These are phyloP conservation scores for Asarcornis scutulata DNA, from an alignment of 2,113 vertebrate genomes.

Conservation along the genomic window DNA sequence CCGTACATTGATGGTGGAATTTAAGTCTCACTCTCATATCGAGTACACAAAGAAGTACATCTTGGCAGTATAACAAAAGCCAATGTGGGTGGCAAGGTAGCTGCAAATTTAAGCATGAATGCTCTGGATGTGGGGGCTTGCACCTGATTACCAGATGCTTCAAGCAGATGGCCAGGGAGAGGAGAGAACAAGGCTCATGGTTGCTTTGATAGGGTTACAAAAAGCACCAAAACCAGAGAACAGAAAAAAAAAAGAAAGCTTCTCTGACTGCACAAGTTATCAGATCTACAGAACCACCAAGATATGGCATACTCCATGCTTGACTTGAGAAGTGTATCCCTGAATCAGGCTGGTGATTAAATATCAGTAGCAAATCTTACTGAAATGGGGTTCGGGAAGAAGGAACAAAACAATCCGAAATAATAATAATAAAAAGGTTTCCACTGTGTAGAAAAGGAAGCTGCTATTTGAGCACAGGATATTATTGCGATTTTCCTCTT, in stretches of 20 bases:
- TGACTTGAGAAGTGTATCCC: neutral
- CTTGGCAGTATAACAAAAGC: conserved; percentile 78
- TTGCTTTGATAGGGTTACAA: conserved; percentile 79
- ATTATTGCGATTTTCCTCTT: neutral
- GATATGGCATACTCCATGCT: neutral
- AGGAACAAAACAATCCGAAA: neutral
- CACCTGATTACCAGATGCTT: conserved; percentile 87
- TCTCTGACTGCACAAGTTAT: conserved; percentile 28
- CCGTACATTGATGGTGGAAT: conserved; percentile 61
- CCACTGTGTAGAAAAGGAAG: neutral
- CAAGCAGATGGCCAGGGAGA: conserved; percentile 85
- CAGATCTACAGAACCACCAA: neutral
- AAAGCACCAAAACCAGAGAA: conserved; percentile 77
- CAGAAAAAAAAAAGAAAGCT: conserved; percentile 27
- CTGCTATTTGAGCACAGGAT: neutral
- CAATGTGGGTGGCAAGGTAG: conserved; percentile 85
- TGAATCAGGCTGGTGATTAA: neutral
- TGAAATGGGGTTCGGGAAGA: neutral
- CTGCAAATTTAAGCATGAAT: conserved; percentile 84
- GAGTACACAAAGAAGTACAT: conserved; percentile 78
- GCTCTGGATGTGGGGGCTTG: conserved; percentile 80
- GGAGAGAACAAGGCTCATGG: conserved; percentile 76
- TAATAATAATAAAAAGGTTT: neutral
- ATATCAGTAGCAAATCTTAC: neutral
- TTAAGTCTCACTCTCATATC: conserved; percentile 69